Evolutionary conservation across 1,140 invertebrate species (phyloP).

Genomic region (Triops longicaudatus): DNA sequence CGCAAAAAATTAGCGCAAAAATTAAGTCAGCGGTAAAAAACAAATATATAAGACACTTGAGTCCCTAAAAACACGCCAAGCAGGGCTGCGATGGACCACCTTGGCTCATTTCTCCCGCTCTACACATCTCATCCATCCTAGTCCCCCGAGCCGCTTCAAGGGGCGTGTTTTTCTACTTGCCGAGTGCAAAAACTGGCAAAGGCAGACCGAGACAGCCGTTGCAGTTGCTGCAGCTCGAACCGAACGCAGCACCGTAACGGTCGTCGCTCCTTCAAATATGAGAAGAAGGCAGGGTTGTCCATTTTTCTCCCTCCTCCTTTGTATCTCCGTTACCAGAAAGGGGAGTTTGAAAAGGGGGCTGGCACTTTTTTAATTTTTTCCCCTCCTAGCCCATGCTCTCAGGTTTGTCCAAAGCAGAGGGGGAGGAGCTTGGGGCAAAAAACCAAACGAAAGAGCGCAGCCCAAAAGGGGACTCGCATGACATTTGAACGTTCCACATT

Average conservation of each 20-base stretch:
- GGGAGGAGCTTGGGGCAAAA: background rate
- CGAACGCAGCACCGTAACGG: background rate
- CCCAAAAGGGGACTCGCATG: background rate
- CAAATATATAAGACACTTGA: background rate
- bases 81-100: background rate
- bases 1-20: background rate
- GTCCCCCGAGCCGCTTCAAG: background rate
- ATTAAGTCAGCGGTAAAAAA: background rate
- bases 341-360: background rate
- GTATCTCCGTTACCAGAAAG: background rate
- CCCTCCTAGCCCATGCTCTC: too few relatives aligned
- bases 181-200: background rate
- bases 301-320: constrained; percentile 2
- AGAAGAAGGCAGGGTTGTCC: background rate
- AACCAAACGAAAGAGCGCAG: background rate
- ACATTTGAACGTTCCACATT: background rate
- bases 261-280: background rate
- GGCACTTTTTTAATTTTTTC: background rate
- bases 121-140: background rate
- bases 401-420: background rate
- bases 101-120: background rate
- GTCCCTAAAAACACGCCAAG: background rate
- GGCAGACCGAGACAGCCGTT: background rate
- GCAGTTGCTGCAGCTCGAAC: background rate
- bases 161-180: background rate